Percentiles rank a stretch among this genome's conserved stretches.
Conservation (phyloP, 2,797 vertebrate genomes). For the Valencia hispanica region DNA sequence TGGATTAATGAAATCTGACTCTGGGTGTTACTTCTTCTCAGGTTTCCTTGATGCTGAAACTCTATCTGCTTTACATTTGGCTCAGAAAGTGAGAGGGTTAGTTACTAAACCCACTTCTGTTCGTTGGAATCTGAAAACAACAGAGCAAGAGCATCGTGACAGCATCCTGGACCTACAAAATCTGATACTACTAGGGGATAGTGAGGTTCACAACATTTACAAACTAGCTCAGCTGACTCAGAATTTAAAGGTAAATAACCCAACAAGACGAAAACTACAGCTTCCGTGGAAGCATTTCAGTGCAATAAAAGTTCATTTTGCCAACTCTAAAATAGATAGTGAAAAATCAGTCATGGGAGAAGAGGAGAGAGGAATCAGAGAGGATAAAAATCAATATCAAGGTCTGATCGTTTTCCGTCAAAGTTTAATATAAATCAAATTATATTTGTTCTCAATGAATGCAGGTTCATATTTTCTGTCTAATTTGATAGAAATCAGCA, state of each 20-base stretch:
- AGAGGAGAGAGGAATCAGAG: conserved; percentile 63
- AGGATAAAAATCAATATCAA: conserved; percentile 53
- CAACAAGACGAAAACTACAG: not conserved
- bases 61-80: conserved; percentile 76
- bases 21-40: conserved; percentile 15
- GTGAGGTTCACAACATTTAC: conserved; percentile 53
- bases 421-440: not conserved
- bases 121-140: conserved; percentile 75
- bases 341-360: conserved; percentile 84
- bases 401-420: conserved; percentile 15
- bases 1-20: not conserved
- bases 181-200: conserved; percentile 55
- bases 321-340: conserved; percentile 75
- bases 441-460: not conserved
- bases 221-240: conserved; percentile 74
- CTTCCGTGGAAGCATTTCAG: not conserved
- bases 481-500: conserved; percentile 36
- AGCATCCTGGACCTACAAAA: conserved; percentile 70
- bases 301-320: conserved; percentile 1
- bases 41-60: conserved; percentile 70
- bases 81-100: conserved; percentile 68
- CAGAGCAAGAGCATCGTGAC: conserved; percentile 55
- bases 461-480: not conserved
- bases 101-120: conserved; percentile 66
- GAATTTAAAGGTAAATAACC: conserved; percentile 80